Evolutionary conservation across 1,140 invertebrate genomes (phyloP), one percentile per base, ranked within the genome.

Genomic region (Caenorhabditis latens): DNA sequence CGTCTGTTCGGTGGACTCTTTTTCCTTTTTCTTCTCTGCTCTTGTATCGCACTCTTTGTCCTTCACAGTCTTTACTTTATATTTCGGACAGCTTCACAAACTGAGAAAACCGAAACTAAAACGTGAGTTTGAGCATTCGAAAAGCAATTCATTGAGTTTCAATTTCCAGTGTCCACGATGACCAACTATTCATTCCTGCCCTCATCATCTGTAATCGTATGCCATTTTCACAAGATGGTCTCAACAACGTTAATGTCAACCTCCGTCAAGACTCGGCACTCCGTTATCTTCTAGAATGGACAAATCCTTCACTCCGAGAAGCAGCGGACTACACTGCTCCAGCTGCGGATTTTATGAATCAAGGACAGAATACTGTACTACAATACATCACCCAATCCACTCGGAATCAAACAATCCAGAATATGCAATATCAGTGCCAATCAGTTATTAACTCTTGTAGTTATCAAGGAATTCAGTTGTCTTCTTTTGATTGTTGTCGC

Each of bases 401-500:
- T 13, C 42, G 85, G 84, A 86, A 87, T 50, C 75, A 75, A 75
- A 88, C 79, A 4, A 86, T 87, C 32, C 83, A 83, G 24, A 82
- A 79, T 50, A 86, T 88, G 87, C 85, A 86, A 21, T 88, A 88
- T 86, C 75, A 88, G 21, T 88, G 87, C 40, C 87, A 88, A 50
- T 83, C 75, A 6, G 85, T 88, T 46, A 84, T 88, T 21, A 88
- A 88, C 24, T 65, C 75, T 11, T 88, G 87, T 84, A 82, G 79
- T 16, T 88, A 87, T 79, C 75, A 82, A 53, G 87, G 58, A 19
- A 86, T 86, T 21, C 61, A 85, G 16, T 42, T 88, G 16, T 85
- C 86, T 11, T 88, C 87, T 14, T 89, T 85, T 58, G 88, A 88
- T 61, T 89, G 88, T 50, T 89, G 88, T 50, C 84, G 86, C 42